Evolutionary conservation across 2,113 vertebrate genomes (phyloP).

Genomic region (Phyllostomus discolor): DNA sequence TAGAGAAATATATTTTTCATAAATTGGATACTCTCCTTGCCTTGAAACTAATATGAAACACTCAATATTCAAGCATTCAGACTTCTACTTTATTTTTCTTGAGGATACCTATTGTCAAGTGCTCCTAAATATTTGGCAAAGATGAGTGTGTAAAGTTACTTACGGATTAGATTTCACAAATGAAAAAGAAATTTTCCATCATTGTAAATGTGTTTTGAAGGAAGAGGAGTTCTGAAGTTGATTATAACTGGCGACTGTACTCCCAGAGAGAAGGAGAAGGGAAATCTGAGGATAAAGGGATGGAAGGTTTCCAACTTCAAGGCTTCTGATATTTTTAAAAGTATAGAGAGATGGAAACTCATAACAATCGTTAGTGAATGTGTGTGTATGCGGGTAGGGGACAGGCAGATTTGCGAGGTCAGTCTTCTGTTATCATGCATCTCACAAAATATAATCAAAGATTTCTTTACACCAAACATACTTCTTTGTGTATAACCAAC

Average conservation of each 20-base stretch:
- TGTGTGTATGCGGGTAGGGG: neutral
- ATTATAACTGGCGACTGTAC: neutral
- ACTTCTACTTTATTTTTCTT: neutral
- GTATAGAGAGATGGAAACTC: neutral
- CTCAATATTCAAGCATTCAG: neutral
- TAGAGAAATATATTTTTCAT: neutral
- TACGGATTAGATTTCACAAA: neutral
- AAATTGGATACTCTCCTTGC: neutral
- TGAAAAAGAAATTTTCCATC: neutral
- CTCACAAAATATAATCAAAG: neutral
- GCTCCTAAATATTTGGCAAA: neutral
- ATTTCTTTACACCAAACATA: neutral
- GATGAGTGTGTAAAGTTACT: neutral
- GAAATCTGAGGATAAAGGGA: neutral
- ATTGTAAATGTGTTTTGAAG: neutral
- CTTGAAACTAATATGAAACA: slow-evolving; percentile 5
- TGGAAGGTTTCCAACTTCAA: neutral
- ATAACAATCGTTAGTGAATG: neutral
- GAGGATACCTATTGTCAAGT: neutral
- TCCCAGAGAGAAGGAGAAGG: neutral
- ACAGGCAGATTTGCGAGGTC: neutral
- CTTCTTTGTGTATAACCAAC: neutral
- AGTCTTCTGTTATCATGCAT: neutral
- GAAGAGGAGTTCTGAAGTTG: neutral
- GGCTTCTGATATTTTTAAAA: neutral